Base-by-base conservation (phyloP, 2,797 vertebrate species). In the Phataginus tricuspis region DNA sequence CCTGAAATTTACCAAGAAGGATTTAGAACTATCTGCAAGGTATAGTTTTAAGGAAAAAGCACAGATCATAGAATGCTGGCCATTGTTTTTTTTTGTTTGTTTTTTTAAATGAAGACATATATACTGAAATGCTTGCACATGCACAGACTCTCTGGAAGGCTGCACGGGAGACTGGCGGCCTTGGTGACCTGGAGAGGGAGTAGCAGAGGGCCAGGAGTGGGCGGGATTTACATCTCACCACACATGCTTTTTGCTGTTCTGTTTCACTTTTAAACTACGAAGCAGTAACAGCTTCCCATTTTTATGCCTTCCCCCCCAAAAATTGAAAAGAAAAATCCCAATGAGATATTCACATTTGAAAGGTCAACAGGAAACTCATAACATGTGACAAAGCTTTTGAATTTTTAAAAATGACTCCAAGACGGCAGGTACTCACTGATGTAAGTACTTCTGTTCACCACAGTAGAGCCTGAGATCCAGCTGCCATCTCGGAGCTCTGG, bases 221-320 rank as follows among this genome's bases (percentile, higher is more conserved):
- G 15, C 7, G 53, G 29, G 5, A 15, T 10, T 74, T 0, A 11
- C 0, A 0, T 18, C 2, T 19, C 34, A 16, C 4, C 0, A 0
- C 77, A 34, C 16, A 0, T 4, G 14, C 51, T 74, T 31, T 57
- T 27, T n/a, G 7, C 61, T n/a, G 10, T 78, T 19, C 12, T 19
- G 2, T 66, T 45, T 16, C 14, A 57, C 25, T 68, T 51, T 79
- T 5, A 13, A 31, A 39, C 61, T 23, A 1, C 2, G 63, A 87
- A n/a, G 64, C 57, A 0, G 14, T 4, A 10, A 57, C 69, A 4
- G 7, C 39, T 42, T 61, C 25, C 53, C 34, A 1, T 59, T 49
- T 57, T 59, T 15, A 51, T 66, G 25, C 37, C 42, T 45, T 2
- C 45, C 45, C 10, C 45, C 45, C 45, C 39, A 37, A 68, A 29